Conservation (phyloP, 2,797 vertebrate species). For the Coilia nasus region DNA sequence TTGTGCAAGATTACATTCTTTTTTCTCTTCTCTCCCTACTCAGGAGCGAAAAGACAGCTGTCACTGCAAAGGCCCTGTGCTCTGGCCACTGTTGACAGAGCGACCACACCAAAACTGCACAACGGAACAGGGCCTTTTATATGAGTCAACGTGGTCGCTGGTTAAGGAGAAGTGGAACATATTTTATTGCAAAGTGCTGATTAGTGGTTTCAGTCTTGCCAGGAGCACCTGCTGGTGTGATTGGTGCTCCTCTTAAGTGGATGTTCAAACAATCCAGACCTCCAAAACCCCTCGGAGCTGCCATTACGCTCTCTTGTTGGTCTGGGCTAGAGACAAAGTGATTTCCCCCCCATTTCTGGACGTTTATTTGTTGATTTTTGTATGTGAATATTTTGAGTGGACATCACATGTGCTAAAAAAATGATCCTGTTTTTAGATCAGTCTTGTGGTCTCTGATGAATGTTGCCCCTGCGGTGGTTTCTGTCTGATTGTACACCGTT, state of each 20-base stretch:
- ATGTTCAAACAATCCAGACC: conserved; percentile 39
- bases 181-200: conserved; percentile 51
- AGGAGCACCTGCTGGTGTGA: conserved; percentile 53
- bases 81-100: conserved; percentile 46
- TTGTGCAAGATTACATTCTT: neutral
- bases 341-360: conserved; percentile 24
- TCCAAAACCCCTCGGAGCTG: conserved; percentile 26
- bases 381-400: conserved; percentile 21
- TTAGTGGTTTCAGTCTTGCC: conserved; percentile 51
- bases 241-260: conserved; percentile 44
- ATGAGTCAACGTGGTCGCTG: conserved; percentile 28
- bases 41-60: conserved; percentile 48
- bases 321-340: neutral
- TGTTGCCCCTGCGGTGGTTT: neutral
- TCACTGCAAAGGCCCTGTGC: conserved; percentile 39
- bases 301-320: conserved; percentile 41
- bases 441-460: neutral
- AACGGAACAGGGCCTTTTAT: conserved; percentile 24
- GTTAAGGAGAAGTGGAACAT: conserved; percentile 46
- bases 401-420: neutral
- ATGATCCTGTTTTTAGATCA: neutral
- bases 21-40: neutral
- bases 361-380: conserved; percentile 24
- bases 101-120: conserved; percentile 8
- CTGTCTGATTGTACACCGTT: neutral